Evolutionary conservation across 1,140 invertebrate species (phyloP).

Genomic region (Magallana angulata): DNA sequence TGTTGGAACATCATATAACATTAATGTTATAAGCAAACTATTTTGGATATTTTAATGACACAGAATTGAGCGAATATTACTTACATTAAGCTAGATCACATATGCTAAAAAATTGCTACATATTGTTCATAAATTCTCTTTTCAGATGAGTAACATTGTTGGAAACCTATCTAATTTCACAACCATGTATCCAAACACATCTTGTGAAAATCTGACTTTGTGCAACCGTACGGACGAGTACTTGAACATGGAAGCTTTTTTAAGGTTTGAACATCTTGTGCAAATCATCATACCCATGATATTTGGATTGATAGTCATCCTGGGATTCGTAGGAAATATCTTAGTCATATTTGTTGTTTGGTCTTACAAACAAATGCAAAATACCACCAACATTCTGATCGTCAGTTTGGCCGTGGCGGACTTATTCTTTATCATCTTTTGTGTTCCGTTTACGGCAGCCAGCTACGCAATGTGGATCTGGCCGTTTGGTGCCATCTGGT

Average conservation of each 20-base stretch:
- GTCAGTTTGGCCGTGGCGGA: slow-evolving; percentile 92
- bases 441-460: slow-evolving; percentile 86
- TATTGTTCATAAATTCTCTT: background rate
- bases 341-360: slow-evolving; percentile 91
- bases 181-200: background rate
- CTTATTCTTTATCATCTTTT: slow-evolving; percentile 95
- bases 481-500: slow-evolving; percentile 95
- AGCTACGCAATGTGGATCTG: slow-evolving; percentile 82
- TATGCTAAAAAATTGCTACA: no score
- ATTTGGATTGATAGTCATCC: slow-evolving; percentile 91
- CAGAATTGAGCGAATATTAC: no score
- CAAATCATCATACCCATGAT: slow-evolving; percentile 86
- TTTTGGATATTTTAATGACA: no score
- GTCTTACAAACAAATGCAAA: slow-evolving; percentile 93
- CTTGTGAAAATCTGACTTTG: background rate
- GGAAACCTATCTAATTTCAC: background rate
- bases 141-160: background rate
- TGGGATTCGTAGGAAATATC: slow-evolving; percentile 93
- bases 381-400: slow-evolving; percentile 95
- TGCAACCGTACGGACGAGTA: slow-evolving; percentile 17
- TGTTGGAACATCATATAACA: no score
- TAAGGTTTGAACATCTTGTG: slow-evolving; percentile 54
- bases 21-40: no score
- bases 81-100: no score
- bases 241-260: slow-evolving; percentile 15